Evolutionary conservation across 2,113 vertebrate species (phyloP), one percentile per base, ranked within the genome.

Genomic region (Scortum barcoo): DNA sequence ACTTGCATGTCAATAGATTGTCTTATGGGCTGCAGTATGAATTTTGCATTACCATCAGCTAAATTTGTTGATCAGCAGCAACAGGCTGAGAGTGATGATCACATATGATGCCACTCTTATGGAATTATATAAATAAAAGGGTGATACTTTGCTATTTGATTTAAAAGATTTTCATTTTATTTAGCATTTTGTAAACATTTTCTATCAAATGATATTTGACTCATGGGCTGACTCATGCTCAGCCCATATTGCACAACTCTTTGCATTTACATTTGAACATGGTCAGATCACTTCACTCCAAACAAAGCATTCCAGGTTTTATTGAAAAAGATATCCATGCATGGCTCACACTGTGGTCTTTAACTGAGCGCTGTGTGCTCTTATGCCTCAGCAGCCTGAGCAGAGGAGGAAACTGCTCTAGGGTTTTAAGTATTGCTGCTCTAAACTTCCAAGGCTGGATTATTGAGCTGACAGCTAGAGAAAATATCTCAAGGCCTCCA

Each of bases 361-460:
- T 44, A 40, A 70, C 7, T 44, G 30, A 76, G 46, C 2, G 14
- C 63, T 56, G 38, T 56, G 24, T 24, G 44, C 26, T 54, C 26
- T 22, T 66, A 9, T 63, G 20, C 36, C 48, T 57, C 13, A 80
- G 28, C 48, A 51, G 44, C 33, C 73, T 57, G 4, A 62, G 60
- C 78, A 24, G 48, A 70, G 62, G 46, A 4, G 42, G 19, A 56
- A n/a, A 28, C 54, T 12, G 42, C 42, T 69, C 16, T 14, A 26
- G 51, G 54, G 24, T 57, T 72, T 69, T 40, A 69, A 69, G 40
- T 60, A 11, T n/a, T n/a, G 28, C 53, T 26, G 30, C 66, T 81
- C 48, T 42, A 33, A 75, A 72, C 61, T 57, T 44, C 62, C 61
- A 48, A 61, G 48, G 46, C 65, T 75, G 22, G 50, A 77, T 83